A percentile compares a stretch with the other conserved stretches of the same genome.
Evolutionary conservation across 2,797 vertebrate species (phyloP).

Genomic region (Allochrocebus solatus): DNA sequence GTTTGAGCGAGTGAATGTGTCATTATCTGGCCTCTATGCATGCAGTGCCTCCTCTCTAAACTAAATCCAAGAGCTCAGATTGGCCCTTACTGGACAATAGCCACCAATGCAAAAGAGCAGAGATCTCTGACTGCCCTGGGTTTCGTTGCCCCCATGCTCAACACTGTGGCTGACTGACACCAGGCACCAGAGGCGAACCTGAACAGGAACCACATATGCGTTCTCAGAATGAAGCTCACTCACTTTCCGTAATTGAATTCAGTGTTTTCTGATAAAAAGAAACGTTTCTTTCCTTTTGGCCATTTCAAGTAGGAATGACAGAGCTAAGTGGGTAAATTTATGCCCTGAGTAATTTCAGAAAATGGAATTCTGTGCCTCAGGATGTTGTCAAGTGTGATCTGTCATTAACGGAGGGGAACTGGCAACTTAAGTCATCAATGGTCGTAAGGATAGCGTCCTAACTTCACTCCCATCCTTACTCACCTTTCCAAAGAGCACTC

Average conservation of each 20-base stretch:
- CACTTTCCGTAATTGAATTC: not conserved
- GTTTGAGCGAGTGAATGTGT: not conserved
- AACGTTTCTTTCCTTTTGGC: conserved; percentile 49
- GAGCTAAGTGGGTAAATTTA: not conserved
- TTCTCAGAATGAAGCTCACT: not conserved
- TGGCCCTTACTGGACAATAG: not conserved
- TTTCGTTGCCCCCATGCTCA: not conserved
- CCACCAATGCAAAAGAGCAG: not conserved
- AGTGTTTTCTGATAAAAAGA: not conserved
- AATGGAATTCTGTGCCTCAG: not conserved
- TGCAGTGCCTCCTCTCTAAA: conserved; percentile 17
- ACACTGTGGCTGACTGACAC: not conserved
- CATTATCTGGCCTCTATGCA: not conserved
- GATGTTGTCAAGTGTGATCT: not conserved
- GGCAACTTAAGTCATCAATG: not conserved
- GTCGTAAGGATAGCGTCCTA: not conserved
- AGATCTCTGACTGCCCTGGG: not conserved
- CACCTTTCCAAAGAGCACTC: not conserved
- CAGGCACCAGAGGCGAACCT: not conserved
- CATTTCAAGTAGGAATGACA: not conserved
- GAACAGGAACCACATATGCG: not conserved
- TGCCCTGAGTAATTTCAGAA: not conserved
- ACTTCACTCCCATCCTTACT: not conserved
- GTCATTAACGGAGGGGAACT: not conserved
- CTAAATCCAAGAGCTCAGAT: conserved; percentile 10